These are phyloP conservation scores for Aphodius granarius DNA, from an alignment of 2,888 invertebrate genomes.

Conservation along the genomic window DNA sequence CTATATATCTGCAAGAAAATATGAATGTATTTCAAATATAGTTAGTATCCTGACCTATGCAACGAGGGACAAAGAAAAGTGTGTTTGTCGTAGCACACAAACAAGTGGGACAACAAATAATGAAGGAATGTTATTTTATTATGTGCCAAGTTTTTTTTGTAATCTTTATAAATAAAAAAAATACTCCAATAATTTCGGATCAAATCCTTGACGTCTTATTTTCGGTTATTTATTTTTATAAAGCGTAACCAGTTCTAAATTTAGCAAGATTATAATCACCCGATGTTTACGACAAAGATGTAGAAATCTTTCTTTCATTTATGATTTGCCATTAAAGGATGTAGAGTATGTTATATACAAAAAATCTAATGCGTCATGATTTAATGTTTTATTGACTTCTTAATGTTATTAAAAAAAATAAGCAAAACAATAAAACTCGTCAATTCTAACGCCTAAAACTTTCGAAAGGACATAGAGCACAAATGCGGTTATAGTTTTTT, in stretches of 20 bases:
- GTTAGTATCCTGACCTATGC: not conserved
- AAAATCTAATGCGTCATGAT: too few relatives aligned
- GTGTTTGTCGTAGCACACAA: too few relatives aligned
- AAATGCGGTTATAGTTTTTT: not conserved
- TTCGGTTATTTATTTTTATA: not conserved
- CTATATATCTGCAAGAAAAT: too few relatives aligned
- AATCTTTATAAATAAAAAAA: not conserved
- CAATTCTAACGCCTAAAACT: too few relatives aligned
- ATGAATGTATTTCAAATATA: not conserved
- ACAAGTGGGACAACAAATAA: not conserved
- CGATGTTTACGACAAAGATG: not conserved
- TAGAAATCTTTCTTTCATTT: not conserved
- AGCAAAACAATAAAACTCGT: too few relatives aligned
- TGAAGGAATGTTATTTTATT: not conserved
- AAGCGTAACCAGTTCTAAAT: not conserved
- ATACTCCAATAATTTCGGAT: not conserved
- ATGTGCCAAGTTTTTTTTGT: not conserved
- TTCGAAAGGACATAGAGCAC: too few relatives aligned
- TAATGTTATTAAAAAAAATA: too few relatives aligned
- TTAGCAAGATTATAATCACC: not conserved
- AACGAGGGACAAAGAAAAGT: too few relatives aligned
- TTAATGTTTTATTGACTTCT: too few relatives aligned
- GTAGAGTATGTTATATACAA: too few relatives aligned
- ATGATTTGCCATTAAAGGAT: not conserved
- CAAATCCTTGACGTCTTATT: not conserved